Evolutionary conservation across 2,888 invertebrate species (phyloP).

Genomic region (Pomacea canaliculata): DNA sequence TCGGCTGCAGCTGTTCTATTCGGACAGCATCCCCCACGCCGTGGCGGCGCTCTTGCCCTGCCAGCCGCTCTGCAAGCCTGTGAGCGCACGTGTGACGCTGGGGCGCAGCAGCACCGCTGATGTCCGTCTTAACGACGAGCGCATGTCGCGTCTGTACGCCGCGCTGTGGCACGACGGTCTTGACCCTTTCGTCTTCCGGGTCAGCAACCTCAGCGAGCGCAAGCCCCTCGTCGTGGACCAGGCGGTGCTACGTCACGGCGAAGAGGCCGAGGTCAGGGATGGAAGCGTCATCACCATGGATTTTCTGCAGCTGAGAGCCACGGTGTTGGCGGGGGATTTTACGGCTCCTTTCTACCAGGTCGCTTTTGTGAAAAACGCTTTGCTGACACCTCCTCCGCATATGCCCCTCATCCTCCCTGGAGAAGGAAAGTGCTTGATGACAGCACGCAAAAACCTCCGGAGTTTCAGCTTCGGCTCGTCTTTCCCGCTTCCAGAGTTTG

Average conservation of each 20-base stretch:
- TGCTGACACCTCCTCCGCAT: neutral
- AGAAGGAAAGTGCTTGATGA: neutral
- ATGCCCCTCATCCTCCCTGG: neutral
- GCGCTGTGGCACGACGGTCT: conserved; percentile 24
- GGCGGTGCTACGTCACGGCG: conserved; percentile 7
- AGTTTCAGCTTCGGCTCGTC: neutral
- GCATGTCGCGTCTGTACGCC: conserved; percentile 27
- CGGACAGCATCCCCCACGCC: neutral
- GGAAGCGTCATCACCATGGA: conserved; percentile 17
- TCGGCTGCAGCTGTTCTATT: conserved; percentile 18
- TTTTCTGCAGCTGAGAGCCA: conserved; percentile 17
- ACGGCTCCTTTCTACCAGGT: conserved; percentile 16
- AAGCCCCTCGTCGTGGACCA: conserved; percentile 21
- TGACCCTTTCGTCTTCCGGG: conserved; percentile 20
- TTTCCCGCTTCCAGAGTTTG: neutral
- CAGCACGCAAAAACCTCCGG: no score
- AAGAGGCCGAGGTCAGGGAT: conserved; percentile 23
- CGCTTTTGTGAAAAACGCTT: neutral
- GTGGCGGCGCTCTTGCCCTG: conserved; percentile 15
- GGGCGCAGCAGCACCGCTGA: conserved; percentile 21
- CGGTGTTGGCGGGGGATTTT: conserved; percentile 10
- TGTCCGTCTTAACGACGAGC: conserved; percentile 24
- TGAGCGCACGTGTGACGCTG: conserved; percentile 3
- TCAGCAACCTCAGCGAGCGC: conserved; percentile 27
- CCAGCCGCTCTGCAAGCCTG: conserved; percentile 6